Evolutionary conservation across 2,888 invertebrate genomes (phyloP).

Genomic region (Gnatocerus cornutus): DNA sequence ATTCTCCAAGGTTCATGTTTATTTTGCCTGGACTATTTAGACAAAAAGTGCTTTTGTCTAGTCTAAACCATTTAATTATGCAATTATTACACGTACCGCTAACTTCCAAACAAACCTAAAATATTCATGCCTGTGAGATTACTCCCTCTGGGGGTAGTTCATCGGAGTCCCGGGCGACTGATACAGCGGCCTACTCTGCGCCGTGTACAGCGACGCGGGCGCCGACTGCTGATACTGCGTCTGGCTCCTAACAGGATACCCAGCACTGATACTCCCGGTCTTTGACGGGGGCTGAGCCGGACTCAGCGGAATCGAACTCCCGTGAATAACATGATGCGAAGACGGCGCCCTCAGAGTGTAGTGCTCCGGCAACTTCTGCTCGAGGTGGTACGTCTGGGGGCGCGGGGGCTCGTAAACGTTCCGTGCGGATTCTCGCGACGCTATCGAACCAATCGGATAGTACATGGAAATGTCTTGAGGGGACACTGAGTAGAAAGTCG

Average conservation of each 20-base stretch:
- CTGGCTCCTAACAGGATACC: conserved; percentile 85
- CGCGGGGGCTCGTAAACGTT: conserved; percentile 66
- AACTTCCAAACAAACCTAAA: too few relatives aligned
- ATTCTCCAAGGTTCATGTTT: too few relatives aligned
- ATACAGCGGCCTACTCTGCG: conserved; percentile 68
- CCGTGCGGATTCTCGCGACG: conserved; percentile 65
- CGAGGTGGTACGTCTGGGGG: conserved; percentile 66
- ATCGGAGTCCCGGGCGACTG: conserved; percentile 66
- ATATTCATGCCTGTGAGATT: too few relatives aligned
- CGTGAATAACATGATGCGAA: conserved; percentile 73
- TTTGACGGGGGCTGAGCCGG: conserved; percentile 78
- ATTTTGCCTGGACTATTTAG: too few relatives aligned
- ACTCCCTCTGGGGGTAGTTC: conserved; percentile 58
- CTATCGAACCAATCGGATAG: conserved; percentile 61
- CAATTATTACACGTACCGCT: too few relatives aligned
- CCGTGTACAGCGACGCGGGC: conserved; percentile 68
- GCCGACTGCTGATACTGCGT: conserved; percentile 72
- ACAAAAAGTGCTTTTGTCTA: too few relatives aligned
- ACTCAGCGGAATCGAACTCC: conserved; percentile 74
- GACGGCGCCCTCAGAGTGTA: conserved; percentile 70
- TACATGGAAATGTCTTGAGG: conserved; percentile 71
- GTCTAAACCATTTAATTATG: too few relatives aligned
- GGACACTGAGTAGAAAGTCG: conserved; percentile 73
- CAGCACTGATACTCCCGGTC: conserved; percentile 87
- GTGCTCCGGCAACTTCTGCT: conserved; percentile 68